Evolutionary conservation across 2,888 invertebrate species (phyloP).

Genomic region (Acrocyrtus sp.): DNA sequence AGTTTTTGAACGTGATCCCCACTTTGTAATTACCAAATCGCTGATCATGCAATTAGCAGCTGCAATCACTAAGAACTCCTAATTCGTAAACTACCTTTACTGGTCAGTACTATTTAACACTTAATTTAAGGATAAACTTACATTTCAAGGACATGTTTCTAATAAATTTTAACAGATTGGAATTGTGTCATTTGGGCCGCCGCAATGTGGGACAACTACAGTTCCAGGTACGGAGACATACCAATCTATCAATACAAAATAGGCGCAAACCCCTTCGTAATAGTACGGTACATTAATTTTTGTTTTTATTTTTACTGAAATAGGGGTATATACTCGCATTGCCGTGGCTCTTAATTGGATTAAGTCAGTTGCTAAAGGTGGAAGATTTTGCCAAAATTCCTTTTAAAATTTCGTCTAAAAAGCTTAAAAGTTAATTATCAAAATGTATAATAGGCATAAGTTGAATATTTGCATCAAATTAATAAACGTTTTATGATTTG

Average conservation of each 20-base stretch:
- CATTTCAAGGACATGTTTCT: conserved; percentile 5
- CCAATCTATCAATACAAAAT: background rate
- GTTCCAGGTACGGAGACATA: conserved; percentile 34
- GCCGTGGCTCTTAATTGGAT: conserved; percentile 49
- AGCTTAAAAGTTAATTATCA: no score
- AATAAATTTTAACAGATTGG: conserved; percentile 40
- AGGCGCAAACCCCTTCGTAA: background rate
- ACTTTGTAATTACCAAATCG: no score
- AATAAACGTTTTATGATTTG: no score
- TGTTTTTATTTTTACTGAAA: conserved; percentile 1
- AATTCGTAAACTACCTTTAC: background rate
- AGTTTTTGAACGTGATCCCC: no score
- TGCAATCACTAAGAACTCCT: background rate
- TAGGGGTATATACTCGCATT: conserved; percentile 56
- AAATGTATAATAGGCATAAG: no score
- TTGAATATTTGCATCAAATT: no score
- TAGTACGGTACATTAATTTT: background rate
- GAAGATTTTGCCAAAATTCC: conserved; percentile 49
- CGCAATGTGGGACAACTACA: conserved; percentile 41
- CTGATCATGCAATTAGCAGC: no score
- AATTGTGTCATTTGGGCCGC: conserved; percentile 53
- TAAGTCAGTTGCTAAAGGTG: conserved; percentile 52
- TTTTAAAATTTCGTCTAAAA: conserved; percentile 33
- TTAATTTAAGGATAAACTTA: background rate
- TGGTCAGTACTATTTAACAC: background rate